Conservation (phyloP, 2,113 vertebrate species). For the Corvus moneduloides region DNA sequence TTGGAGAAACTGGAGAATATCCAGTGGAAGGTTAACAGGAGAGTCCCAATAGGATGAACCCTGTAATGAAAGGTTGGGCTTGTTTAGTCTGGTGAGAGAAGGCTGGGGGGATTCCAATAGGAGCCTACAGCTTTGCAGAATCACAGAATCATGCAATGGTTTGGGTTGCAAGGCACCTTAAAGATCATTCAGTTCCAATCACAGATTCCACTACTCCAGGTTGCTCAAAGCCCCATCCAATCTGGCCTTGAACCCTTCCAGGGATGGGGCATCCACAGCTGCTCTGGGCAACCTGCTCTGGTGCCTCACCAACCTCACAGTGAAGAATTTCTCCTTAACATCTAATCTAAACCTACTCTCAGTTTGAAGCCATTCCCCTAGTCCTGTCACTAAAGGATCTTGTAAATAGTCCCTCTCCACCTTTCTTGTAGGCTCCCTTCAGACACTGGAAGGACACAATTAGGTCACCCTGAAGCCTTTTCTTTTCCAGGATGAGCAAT, state of each 20-base stretch:
- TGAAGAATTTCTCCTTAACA: neutral
- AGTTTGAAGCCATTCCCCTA: neutral
- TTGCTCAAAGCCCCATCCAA: neutral
- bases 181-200: neutral
- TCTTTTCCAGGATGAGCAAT: neutral
- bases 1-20: neutral
- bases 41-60: neutral
- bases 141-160: neutral
- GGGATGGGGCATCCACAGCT: fast-evolving
- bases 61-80: neutral
- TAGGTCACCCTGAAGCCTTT: neutral
- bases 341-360: neutral
- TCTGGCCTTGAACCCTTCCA: neutral
- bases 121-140: neutral
- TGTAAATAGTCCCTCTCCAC: neutral
- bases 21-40: neutral
- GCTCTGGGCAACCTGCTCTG: neutral
- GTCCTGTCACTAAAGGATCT: neutral
- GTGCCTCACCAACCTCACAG: neutral
- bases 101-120: neutral
- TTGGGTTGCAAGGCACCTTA: neutral
- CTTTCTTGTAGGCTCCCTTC: neutral
- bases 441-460: neutral
- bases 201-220: neutral
- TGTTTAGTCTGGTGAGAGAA: neutral